A percentile compares a stretch with the other conserved stretches of the same genome.
These are phyloP conservation scores for Drosophila paracracens DNA, from an alignment of 2,888 invertebrate species.

Conservation along the genomic window DNA sequence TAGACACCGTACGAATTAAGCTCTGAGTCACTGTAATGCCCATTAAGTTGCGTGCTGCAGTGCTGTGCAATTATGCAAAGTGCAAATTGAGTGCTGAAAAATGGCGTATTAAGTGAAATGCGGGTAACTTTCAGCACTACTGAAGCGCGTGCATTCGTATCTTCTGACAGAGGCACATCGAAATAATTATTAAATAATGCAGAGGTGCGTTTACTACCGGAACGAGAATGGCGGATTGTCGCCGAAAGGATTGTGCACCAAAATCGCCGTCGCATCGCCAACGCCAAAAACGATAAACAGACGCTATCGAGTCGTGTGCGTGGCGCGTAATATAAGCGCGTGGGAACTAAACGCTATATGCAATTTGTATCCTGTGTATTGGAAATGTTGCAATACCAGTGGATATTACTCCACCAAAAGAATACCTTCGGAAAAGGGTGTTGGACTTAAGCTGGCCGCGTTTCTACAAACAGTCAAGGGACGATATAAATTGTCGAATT, in stretches of 20 bases:
- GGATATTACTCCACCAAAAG: slow-evolving; percentile 15
- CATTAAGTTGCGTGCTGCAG: neutral
- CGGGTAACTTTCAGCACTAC: slow-evolving; percentile 9
- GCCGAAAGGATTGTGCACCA: slow-evolving; percentile 2
- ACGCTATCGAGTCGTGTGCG: neutral
- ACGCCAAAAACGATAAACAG: slow-evolving; percentile 19
- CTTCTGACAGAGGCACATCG: neutral
- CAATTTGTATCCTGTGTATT: fast-evolving
- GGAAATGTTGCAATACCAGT: fast-evolving
- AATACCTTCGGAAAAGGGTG: fast-evolving
- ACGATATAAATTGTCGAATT: slow-evolving; percentile 31
- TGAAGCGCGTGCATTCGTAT: neutral
- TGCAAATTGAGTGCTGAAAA: neutral
- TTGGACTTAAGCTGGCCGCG: neutral
- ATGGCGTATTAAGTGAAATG: neutral
- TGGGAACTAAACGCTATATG: fast-evolving
- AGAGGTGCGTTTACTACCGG: slow-evolving; percentile 12
- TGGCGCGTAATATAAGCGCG: fast-evolving
- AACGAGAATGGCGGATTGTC: neutral
- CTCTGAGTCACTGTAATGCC: too few species aligned
- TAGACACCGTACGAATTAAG: too few species aligned
- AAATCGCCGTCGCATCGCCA: slow-evolving; percentile 22
- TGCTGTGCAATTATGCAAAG: slow-evolving; percentile 29
- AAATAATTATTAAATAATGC: slow-evolving; percentile 19
- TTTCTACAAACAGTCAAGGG: slow-evolving; percentile 22